Base-by-base conservation (phyloP, 2,113 vertebrate species). In the Galeopterus variegatus region DNA sequence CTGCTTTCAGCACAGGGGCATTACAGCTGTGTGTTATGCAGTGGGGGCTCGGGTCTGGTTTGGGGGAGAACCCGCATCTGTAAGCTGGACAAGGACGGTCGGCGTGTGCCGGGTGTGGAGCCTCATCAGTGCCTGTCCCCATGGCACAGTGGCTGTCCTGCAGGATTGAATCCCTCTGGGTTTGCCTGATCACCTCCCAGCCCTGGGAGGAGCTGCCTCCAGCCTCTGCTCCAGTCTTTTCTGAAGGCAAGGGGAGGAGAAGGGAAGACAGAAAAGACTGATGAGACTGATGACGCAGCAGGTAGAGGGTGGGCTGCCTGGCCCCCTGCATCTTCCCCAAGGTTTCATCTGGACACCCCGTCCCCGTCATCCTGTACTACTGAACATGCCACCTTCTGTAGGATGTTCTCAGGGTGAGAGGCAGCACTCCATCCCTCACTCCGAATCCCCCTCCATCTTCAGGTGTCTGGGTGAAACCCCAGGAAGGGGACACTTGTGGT, bases 21-120 rank as follows among this genome's bases (percentile, higher is more conserved):
- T 0, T 0, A 19, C 10, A 12, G 14, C 3, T 41, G 67, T 21
- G 4, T 12, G 12, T 48, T 21, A 0, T 33, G 26, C 12, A 2
- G 2, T 18, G 14, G 64, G 60, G 50, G 10, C 52, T 0, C 7
- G 31, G 52, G 48, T 24, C 41, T 41, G 33, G 17, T 14, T 92
- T 50, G 5, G 5, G 41, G 5, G 19, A 83, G 95, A 62, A 18
- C 52, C 8, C 6, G 4, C 8, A 23, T 24, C 54, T 64, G 64
- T 10, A 26, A 23, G 80, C 7, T 41, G 48, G 80, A 18, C 9
- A 3, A 11, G 31, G 6, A 15, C 12, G 19, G 64, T n/a, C n/a
- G 3, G 23, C 2, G 41, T 19, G 18, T 84, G 18, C 70, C 70
- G 5, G 21, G 5, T 1, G 8, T 36, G 69, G 19, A 41, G 41